Conservation (phyloP, 2,797 vertebrate genomes). For the Emys orbicularis region DNA sequence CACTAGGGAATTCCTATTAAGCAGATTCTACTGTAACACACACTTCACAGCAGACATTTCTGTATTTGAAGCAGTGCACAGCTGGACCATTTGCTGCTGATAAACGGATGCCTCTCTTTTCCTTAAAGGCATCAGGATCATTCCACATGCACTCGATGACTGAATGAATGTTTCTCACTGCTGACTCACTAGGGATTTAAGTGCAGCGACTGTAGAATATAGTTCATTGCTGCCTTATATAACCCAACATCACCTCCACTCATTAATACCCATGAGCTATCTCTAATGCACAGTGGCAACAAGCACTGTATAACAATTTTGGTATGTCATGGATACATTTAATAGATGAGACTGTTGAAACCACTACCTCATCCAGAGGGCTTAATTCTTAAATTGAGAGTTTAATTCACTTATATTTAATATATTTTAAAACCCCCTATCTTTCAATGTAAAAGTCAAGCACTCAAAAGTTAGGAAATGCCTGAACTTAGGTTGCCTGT, state of each 20-base stretch:
- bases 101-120: not conserved
- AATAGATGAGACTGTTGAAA: not conserved
- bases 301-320: not conserved
- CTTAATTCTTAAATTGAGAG: not conserved
- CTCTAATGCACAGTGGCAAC: not conserved
- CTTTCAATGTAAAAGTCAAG: not conserved
- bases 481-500: not conserved
- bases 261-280: not conserved
- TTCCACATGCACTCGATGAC: not conserved
- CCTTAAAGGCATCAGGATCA: not conserved
- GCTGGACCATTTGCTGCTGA: not conserved
- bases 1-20: not conserved
- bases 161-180: not conserved
- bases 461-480: not conserved
- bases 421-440: not conserved
- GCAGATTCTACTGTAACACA: not conserved
- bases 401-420: not conserved
- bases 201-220: not conserved
- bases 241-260: not conserved
- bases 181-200: not conserved
- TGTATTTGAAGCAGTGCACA: not conserved
- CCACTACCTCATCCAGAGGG: not conserved
- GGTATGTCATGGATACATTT: not conserved
- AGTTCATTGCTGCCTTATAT: too few species aligned
- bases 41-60: not conserved